Base-by-base conservation (phyloP, 2,888 invertebrate genomes). In the Mechanitis mazaeus region DNA sequence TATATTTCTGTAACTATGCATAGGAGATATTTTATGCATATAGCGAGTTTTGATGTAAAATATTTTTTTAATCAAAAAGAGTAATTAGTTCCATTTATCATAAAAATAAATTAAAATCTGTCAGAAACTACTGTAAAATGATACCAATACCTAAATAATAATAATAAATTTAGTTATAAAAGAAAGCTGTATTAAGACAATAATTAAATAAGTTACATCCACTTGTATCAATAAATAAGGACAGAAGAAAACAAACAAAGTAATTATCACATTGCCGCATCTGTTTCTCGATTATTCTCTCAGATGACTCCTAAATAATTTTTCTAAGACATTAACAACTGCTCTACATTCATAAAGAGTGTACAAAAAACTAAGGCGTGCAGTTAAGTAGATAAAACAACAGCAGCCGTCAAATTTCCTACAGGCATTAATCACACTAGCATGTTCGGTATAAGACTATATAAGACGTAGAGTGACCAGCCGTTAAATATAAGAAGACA, bases 351-450 rank as follows among this genome's bases (percentile, higher is more conserved):
- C 72, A 71, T 78, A 75, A 70, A 69, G 70, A 61, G 69, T 71
- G 67, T 65, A 75, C 76, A 84, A 87, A 86, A 88, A 87, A 87
- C 77, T 71, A 72, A 80, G 85, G 86, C 89, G 88, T 88, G 89
- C 87, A 83, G 88, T 82, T 89, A 90, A 90, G 87, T 90, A 90
- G 83, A 85, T 87, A 84, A 87, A 87, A 89, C 87, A 87, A 88
- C 88, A 87, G 85, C 87, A 83, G 83, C 86, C 87, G 83, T 88
- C 89, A 85, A 89, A 90, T 89, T 89, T 89, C 82, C 86, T 87
- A 79, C 79, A 79, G 83, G 83, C 89, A 89, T 89, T 89, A 89
- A 89, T 89, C 90, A 88, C 83, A 82, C 84, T 81, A 81, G 85
- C 83, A 83, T 81, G 81, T 84, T 85, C 85, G 80, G 84, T 87